Evolutionary conservation across 2,113 vertebrate species (phyloP).

Genomic region (Recurvirostra avosetta): DNA sequence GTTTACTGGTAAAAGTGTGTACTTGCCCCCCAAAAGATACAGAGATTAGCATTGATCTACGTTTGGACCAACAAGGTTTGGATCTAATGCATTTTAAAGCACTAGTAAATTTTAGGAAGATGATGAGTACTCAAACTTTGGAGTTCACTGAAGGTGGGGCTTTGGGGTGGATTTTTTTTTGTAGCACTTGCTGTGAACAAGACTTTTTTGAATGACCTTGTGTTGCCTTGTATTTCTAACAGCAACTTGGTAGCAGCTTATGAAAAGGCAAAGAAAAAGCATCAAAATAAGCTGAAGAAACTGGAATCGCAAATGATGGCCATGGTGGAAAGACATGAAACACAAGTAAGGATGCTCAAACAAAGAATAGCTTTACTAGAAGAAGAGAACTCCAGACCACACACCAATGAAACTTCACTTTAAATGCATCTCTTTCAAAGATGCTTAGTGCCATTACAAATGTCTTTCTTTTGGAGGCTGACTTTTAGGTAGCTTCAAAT

Average conservation of each 20-base stretch:
- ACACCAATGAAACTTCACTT: constrained; percentile 88
- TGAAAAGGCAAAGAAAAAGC: constrained; percentile 90
- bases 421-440: constrained; percentile 48
- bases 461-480: background rate
- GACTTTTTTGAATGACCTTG: background rate
- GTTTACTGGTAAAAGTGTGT: background rate
- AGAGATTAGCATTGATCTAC: background rate
- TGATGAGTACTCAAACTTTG: background rate
- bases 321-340: constrained; percentile 89
- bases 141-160: background rate
- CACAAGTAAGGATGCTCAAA: constrained; percentile 88
- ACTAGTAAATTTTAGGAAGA: background rate
- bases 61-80: background rate
- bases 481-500: background rate
- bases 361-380: constrained; percentile 87
- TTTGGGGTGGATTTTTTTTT: background rate
- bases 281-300: constrained; percentile 90
- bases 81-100: background rate
- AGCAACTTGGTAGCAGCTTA: constrained; percentile 89
- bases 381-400: constrained; percentile 85
- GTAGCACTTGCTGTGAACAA: background rate
- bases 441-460: constrained; percentile 6
- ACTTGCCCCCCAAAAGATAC: background rate
- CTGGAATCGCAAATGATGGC: constrained; percentile 91
- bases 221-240: background rate